Conservation (phyloP, 2,888 invertebrate genomes). For the Philereme vetulata region DNA sequence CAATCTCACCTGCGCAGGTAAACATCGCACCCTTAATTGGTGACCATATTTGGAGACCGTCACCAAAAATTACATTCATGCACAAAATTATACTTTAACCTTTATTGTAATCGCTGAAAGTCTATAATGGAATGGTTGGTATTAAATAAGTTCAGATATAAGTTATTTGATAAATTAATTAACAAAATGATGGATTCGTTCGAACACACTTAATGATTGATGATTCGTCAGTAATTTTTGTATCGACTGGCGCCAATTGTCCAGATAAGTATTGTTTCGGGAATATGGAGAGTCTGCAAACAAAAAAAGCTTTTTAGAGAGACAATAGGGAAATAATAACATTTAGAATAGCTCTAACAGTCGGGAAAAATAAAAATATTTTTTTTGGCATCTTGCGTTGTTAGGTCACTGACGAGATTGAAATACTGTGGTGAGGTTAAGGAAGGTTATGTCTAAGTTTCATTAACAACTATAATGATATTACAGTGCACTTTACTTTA, state of each 20-base stretch:
- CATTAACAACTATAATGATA: too few relatives aligned
- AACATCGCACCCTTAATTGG: slow-evolving; percentile 53
- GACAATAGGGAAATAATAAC: background rate
- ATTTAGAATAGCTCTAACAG: too few relatives aligned
- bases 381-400: too few relatives aligned
- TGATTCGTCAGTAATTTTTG: slow-evolving; percentile 66
- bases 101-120: slow-evolving; percentile 27
- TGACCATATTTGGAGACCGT: slow-evolving; percentile 48
- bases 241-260: slow-evolving; percentile 50
- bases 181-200: slow-evolving; percentile 60
- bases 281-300: background rate
- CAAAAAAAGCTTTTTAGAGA: background rate
- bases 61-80: slow-evolving; percentile 16
- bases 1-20: slow-evolving; percentile 56
- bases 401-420: too few relatives aligned
- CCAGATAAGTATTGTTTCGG: slow-evolving; percentile 39
- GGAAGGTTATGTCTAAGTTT: background rate
- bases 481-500: too few relatives aligned
- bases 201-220: slow-evolving; percentile 61
- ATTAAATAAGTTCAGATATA: slow-evolving; percentile 27
- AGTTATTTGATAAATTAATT: slow-evolving; percentile 59
- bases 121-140: slow-evolving; percentile 30
- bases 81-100: slow-evolving; percentile 7
- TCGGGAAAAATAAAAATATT: too few relatives aligned
- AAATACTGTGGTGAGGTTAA: background rate